These are phyloP conservation scores for Zaprionus lineosus DNA, from an alignment of 2,888 invertebrate genomes.

Conservation along the genomic window DNA sequence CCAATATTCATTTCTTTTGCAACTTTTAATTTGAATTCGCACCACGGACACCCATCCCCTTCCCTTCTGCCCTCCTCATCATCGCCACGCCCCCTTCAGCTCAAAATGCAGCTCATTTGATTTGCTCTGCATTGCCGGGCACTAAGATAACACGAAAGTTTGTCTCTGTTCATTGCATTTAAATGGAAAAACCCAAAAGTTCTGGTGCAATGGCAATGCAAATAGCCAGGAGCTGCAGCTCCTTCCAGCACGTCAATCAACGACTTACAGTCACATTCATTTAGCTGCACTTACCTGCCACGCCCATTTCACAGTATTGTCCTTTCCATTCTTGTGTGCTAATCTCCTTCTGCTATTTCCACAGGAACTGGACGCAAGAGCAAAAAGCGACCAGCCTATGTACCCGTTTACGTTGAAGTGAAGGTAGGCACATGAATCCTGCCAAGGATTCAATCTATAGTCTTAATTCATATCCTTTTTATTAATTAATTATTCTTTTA, in stretches of 20 bases:
- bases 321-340: conserved; percentile 35
- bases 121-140: conserved; percentile 46
- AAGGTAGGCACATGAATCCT: conserved; percentile 74
- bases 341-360: conserved; percentile 1
- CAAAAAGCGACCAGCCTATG: conserved; percentile 71
- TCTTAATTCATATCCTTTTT: not conserved
- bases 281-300: conserved; percentile 35
- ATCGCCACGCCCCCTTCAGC: conserved; percentile 5
- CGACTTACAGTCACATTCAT: conserved; percentile 44
- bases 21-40: conserved; percentile 75
- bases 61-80: too few relatives aligned
- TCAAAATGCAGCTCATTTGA: conserved; percentile 63
- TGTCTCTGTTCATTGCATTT: conserved; percentile 73
- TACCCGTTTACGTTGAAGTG: conserved; percentile 80
- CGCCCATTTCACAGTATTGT: too few relatives aligned
- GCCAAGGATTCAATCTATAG: too few relatives aligned
- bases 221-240: conserved; percentile 48
- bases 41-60: conserved; percentile 7
- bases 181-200: conserved; percentile 57
- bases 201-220: conserved; percentile 53
- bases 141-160: conserved; percentile 61
- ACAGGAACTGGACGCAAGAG: conserved; percentile 58
- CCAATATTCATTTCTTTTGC: conserved; percentile 73
- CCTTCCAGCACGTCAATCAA: conserved; percentile 57
- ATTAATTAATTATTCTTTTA: not conserved